Conservation (phyloP, 2,797 vertebrate genomes). For the Myoxocephalus aenaeus region DNA sequence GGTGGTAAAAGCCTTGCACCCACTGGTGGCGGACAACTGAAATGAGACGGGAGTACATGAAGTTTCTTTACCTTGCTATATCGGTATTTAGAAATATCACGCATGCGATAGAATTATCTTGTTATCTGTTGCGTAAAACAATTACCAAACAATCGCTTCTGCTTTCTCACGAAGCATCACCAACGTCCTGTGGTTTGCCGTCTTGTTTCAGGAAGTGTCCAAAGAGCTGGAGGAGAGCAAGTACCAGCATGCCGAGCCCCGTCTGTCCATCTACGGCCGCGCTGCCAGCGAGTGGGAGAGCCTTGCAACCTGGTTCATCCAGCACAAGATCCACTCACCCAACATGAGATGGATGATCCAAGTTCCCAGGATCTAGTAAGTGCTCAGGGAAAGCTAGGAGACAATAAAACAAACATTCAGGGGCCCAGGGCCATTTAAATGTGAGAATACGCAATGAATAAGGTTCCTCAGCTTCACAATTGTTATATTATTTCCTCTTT, state of each 20-base stretch:
- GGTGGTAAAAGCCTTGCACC: not conserved
- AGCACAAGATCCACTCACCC: slow-evolving; percentile 93
- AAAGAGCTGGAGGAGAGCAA: slow-evolving; percentile 93
- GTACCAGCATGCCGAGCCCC: slow-evolving; percentile 95
- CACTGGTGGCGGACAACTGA: not conserved
- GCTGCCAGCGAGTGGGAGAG: slow-evolving; percentile 89
- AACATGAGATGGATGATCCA: slow-evolving; percentile 98
- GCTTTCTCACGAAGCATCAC: slow-evolving; percentile 18
- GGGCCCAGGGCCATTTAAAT: not conserved
- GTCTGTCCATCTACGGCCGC: slow-evolving; percentile 96
- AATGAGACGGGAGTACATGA: not conserved
- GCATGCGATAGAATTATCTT: not conserved
- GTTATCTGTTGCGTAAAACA: not conserved
- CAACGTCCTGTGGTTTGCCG: slow-evolving; percentile 30
- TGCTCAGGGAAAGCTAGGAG: slow-evolving; percentile 8
- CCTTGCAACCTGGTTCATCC: slow-evolving; percentile 95
- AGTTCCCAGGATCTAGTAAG: slow-evolving; percentile 98
- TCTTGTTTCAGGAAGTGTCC: slow-evolving; percentile 89
- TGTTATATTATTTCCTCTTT: slow-evolving; percentile 7
- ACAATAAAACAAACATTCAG: not conserved
- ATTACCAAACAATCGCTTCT: not conserved
- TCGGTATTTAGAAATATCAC: not conserved
- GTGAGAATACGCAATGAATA: not conserved
- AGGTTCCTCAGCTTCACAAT: not conserved
- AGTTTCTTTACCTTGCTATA: not conserved